Base-by-base conservation (phyloP, 2,888 invertebrate species). In the Bellardia pandia region DNA sequence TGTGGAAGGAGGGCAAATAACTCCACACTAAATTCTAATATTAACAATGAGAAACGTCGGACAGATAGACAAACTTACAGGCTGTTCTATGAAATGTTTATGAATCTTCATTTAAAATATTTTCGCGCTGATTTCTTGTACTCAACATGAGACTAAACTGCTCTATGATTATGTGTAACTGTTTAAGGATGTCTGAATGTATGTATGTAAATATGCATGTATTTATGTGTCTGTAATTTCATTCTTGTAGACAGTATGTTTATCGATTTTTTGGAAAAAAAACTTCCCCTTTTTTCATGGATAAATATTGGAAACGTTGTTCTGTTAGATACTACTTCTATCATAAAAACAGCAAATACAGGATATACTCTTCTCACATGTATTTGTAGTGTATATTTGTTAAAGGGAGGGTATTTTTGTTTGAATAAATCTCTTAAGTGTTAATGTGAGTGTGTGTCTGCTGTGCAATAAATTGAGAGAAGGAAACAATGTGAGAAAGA, bases 211-310 rank as follows among this genome's bases (percentile, higher is more conserved):
- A 37, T 37, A 1, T 37, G 37, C 6, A 37, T 37, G 37, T 37
- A 6, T 37, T 2, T 71, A 8, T 33, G n/a, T 58, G 16, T 16
- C 56, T 76, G 66, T 40, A 51, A 60, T 48, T 40, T 30, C 62
- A 77, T 68, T 74, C 60, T 51, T 56, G 77, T 62, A 72, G 76
- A 83, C 79, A 77, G 68, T 7, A 72, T 80, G 64, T 82, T 82
- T 88, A 88, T 89, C 74, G 88, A 89, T 89, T 89, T 86, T 86
- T 62, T 1, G 3, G 14, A 48, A 37, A 60, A 76, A 83, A 68
- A 68, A 45, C 58, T 74, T 85, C 62, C 88, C 75, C 78, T 81
- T 71, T 64, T 80, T 71, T 30, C 30, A 45, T 33, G 13, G 60
- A 60, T 62, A 45, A 69, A 37, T 53, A 79, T 85, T 85, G 80